phyloP scores from a whole-genome alignment of 2,888 invertebrate species.

The Trichogramma dendrolimi region DNA sequence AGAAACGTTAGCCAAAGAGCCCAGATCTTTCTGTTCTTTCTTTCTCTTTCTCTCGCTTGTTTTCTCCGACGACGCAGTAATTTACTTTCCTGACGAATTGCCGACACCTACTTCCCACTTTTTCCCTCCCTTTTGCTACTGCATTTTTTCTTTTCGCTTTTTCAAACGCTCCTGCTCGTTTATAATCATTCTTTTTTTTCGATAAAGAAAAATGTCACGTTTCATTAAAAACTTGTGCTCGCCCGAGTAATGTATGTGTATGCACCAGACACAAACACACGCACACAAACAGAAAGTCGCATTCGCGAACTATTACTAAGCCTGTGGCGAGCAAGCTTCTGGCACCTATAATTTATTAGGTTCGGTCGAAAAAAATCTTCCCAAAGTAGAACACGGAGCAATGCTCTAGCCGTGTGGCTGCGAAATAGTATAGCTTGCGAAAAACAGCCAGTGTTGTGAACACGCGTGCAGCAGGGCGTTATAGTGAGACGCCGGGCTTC shows the following conservation, averaged over 20 bases:
- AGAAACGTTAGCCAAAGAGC: not conserved
- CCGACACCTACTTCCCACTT: conserved; percentile 18
- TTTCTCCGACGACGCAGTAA: conserved; percentile 24
- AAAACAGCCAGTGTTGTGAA: conserved; percentile 17
- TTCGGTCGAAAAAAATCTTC: conserved; percentile 24
- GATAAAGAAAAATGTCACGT: conserved; percentile 26
- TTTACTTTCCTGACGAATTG: conserved; percentile 29
- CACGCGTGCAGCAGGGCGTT: conserved; percentile 36
- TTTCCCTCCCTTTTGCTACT: not conserved
- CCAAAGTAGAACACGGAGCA: conserved; percentile 24
- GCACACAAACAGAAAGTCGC: not conserved
- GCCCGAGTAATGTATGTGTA: not conserved
- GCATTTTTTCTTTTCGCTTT: not conserved
- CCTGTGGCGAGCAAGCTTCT: not conserved
- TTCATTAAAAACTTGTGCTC: conserved; percentile 22
- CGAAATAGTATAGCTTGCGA: conserved; percentile 17
- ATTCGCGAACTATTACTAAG: too few species aligned
- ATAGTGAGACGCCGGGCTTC: conserved; percentile 16
- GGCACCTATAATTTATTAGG: conserved; percentile 26
- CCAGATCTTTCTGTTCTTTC: not conserved
- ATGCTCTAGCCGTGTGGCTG: not conserved
- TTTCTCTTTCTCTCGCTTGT: conserved; percentile 4
- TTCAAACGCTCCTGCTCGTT: not conserved
- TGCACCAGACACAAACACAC: not conserved
- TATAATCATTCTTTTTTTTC: not conserved